phyloP scores from a whole-genome alignment of 2,888 invertebrate genomes.

The Meteorus colon region DNA sequence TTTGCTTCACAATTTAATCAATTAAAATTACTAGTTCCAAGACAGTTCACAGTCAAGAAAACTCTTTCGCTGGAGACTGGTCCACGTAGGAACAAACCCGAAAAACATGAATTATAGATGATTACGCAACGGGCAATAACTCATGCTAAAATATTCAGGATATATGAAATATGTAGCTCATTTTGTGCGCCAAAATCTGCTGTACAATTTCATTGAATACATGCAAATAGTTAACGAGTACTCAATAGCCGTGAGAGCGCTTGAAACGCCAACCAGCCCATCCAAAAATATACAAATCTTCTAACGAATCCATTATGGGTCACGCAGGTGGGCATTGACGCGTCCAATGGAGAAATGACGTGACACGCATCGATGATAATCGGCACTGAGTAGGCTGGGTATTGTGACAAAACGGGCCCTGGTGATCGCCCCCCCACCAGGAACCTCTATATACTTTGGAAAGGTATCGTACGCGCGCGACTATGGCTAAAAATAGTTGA shows the following conservation, averaged over 20 bases:
- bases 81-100: no score
- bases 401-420: slow-evolving; percentile 10
- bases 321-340: slow-evolving; percentile 5
- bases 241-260: neutral
- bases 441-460: neutral
- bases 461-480: neutral
- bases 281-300: neutral
- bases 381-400: neutral
- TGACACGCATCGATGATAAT: slow-evolving; percentile 15
- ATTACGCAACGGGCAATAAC: neutral
- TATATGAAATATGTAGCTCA: neutral
- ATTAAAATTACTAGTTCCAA: neutral
- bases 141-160: neutral
- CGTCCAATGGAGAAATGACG: slow-evolving; percentile 3
- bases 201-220: neutral
- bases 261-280: neutral
- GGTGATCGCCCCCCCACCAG: slow-evolving; percentile 6
- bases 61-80: no score
- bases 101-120: no score
- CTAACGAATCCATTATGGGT: slow-evolving; percentile 2
- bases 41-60: neutral
- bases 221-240: neutral
- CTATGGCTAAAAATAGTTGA: neutral
- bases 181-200: neutral
- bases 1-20: neutral